Conservation (phyloP, 2,113 vertebrate genomes). For the Bujurquina vittata region DNA sequence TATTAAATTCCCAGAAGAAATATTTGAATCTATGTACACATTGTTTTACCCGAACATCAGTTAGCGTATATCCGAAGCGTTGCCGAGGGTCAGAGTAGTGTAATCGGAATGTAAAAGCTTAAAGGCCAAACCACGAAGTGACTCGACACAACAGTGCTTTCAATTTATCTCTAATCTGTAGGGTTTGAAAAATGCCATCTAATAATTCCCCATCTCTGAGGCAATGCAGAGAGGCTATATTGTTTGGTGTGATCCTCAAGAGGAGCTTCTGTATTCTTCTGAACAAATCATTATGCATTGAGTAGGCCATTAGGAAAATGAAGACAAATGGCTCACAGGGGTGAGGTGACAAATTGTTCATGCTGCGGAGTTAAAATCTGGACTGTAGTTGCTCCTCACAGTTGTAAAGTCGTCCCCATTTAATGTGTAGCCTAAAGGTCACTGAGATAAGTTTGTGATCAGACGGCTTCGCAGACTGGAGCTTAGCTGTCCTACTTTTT, state of each 20-base stretch:
- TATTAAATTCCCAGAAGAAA: neutral
- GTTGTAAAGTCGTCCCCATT: constrained; percentile 38
- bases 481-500: neutral
- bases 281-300: constrained; percentile 85
- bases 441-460: neutral
- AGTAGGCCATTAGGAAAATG: constrained; percentile 84
- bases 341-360: constrained; percentile 77
- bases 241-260: constrained; percentile 77
- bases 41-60: constrained; percentile 21
- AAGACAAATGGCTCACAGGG: constrained; percentile 78
- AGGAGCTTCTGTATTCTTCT: constrained; percentile 78
- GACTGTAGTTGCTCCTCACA: constrained; percentile 47
- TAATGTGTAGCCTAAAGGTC: constrained; percentile 13
- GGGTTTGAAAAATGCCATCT: constrained; percentile 74
- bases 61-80: neutral
- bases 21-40: neutral
- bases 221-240: constrained; percentile 69
- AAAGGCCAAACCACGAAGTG: constrained; percentile 54
- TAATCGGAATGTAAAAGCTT: constrained; percentile 58
- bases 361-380: constrained; percentile 60
- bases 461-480: neutral
- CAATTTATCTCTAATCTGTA: constrained; percentile 58
- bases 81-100: neutral
- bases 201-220: constrained; percentile 50
- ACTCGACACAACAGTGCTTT: constrained; percentile 38